Percentiles rank a stretch among this genome's conserved stretches.
These are phyloP conservation scores for Oeneis ivallda DNA, from an alignment of 2,888 invertebrate genomes.

Conservation along the genomic window DNA sequence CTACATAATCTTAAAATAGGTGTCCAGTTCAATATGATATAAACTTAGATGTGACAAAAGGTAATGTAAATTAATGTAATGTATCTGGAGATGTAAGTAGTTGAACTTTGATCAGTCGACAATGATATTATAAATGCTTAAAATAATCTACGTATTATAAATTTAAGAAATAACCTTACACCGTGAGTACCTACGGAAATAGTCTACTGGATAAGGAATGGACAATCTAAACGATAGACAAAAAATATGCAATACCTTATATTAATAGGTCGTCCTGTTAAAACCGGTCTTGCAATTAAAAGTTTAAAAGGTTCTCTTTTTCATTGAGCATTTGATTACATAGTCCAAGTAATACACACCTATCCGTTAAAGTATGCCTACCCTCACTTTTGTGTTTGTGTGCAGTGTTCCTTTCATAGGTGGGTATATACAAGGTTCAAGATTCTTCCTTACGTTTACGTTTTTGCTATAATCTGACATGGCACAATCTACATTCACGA, in stretches of 20 bases:
- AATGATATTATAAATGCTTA: constrained; percentile 62
- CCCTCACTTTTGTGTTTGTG: constrained; percentile 38
- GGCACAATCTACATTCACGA: constrained; percentile 43
- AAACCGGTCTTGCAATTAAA: constrained; percentile 70
- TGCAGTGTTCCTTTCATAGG: constrained; percentile 45
- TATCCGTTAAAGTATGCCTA: constrained; percentile 40
- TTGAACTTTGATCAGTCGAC: constrained; percentile 65
- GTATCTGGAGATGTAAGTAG: constrained; percentile 49
- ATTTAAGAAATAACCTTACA: constrained; percentile 54
- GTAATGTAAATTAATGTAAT: constrained; percentile 19
- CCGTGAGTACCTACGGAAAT: constrained; percentile 54
- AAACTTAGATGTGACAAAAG: constrained; percentile 43
- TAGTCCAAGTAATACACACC: constrained; percentile 38
- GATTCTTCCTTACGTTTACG: constrained; percentile 39
- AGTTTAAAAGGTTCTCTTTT: constrained; percentile 65
- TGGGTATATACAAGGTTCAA: constrained; percentile 37
- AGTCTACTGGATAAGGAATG: constrained; percentile 72
- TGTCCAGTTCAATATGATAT: constrained; percentile 58
- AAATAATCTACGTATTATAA: constrained; percentile 56
- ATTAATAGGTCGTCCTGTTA: constrained; percentile 45
- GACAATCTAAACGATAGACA: constrained; percentile 55
- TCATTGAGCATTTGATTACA: constrained; percentile 58
- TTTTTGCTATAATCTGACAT: constrained; percentile 38
- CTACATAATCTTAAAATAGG: constrained; percentile 39
- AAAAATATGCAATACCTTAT: constrained; percentile 50